These are phyloP conservation scores for Bembecia ichneumoniformis DNA, from an alignment of 2,888 invertebrate species.

Conservation along the genomic window DNA sequence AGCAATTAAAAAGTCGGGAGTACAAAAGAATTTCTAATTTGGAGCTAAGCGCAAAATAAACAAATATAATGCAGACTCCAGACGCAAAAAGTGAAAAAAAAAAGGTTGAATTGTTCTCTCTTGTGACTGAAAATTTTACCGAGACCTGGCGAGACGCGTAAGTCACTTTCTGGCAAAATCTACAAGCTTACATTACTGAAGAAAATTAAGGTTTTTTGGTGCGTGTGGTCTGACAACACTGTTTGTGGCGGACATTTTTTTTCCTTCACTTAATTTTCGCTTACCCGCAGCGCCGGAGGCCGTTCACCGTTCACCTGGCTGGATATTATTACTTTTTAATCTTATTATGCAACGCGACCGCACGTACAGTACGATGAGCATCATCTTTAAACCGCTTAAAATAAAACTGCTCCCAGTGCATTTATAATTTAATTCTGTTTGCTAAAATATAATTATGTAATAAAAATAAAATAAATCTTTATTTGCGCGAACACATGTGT, in stretches of 20 bases:
- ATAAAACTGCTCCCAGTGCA: neutral
- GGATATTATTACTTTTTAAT: conserved; percentile 19
- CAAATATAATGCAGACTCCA: conserved; percentile 48
- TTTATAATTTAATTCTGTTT: too few relatives aligned
- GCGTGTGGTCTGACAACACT: conserved; percentile 3
- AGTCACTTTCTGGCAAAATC: neutral
- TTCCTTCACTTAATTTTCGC: conserved; percentile 19
- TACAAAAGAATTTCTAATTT: conserved; percentile 66
- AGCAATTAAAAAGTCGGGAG: conserved; percentile 48
- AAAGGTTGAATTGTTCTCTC: conserved; percentile 37
- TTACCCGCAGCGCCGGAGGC: conserved; percentile 14
- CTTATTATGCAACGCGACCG: conserved; percentile 20
- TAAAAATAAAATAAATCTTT: too few relatives aligned
- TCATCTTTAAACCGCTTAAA: neutral
- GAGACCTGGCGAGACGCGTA: neutral
- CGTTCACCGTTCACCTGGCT: conserved; percentile 20
- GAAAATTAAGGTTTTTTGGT: neutral
- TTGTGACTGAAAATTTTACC: conserved; percentile 25
- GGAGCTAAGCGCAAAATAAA: conserved; percentile 50
- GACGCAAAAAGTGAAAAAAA: conserved; percentile 41
- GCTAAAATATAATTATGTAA: too few relatives aligned
- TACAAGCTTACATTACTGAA: neutral
- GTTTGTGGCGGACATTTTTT: conserved; percentile 6
- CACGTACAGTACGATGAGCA: neutral
- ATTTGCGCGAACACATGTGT: too few relatives aligned